These are phyloP conservation scores for Gisinianus flammeolus DNA, from an alignment of 2,888 invertebrate species.

Conservation along the genomic window DNA sequence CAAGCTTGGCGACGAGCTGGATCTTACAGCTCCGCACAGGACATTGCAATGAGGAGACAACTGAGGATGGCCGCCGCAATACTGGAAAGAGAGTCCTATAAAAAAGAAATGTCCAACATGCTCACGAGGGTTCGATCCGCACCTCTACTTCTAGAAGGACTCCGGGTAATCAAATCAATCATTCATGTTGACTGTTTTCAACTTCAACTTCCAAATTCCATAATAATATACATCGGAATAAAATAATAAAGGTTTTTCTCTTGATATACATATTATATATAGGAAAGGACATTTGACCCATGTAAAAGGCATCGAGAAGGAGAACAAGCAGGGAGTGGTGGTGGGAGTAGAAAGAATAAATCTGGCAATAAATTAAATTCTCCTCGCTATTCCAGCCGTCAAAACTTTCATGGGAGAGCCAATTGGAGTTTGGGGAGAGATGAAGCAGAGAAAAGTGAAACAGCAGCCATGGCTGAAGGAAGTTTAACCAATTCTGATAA, in stretches of 20 bases:
- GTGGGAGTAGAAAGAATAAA: background rate
- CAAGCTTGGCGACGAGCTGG: constrained; percentile 56
- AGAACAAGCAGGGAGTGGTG: background rate
- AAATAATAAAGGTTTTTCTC: background rate
- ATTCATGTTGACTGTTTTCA: background rate
- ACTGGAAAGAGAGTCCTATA: constrained; percentile 52
- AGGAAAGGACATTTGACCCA: constrained; percentile 53
- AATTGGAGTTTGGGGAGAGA: constrained; percentile 22
- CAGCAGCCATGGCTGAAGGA: constrained; percentile 57
- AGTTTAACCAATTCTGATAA: constrained; percentile 55
- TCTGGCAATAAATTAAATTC: constrained; percentile 24
- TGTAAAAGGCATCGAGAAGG: constrained; percentile 54
- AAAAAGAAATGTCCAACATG: constrained; percentile 52
- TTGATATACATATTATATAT: background rate
- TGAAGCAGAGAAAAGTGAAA: constrained; percentile 53
- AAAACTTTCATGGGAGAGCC: background rate
- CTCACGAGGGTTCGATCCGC: constrained; percentile 54
- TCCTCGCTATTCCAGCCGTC: constrained; percentile 4
- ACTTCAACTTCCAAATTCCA: background rate
- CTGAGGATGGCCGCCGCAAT: constrained; percentile 55
- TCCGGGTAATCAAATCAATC: constrained; percentile 32
- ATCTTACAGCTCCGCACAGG: constrained; percentile 52
- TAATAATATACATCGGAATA: background rate
- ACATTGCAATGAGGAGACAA: constrained; percentile 56
- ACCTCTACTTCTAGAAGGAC: constrained; percentile 54